phyloP scores from a whole-genome alignment of 2,113 vertebrate species.

The Sisor rabdophorus region DNA sequence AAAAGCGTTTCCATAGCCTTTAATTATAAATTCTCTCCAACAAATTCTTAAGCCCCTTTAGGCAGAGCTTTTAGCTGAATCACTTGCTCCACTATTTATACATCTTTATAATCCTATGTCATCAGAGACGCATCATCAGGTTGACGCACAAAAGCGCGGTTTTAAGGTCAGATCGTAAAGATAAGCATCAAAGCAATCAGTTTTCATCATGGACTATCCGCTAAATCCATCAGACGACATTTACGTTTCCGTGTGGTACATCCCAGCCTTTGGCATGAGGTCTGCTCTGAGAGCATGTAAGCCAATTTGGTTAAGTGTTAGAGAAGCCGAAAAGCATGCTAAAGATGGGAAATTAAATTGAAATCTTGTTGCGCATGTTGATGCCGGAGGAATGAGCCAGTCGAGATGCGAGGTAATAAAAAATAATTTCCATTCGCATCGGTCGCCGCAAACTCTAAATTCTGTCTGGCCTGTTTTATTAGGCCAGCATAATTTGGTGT shows the following conservation, averaged over 20 bases:
- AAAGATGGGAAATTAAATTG: slow-evolving; percentile 44
- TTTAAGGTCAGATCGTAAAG: slow-evolving; percentile 10
- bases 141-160: background rate
- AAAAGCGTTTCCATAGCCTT: background rate
- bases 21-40: slow-evolving; percentile 18
- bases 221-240: slow-evolving; percentile 8
- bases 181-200: slow-evolving; percentile 25
- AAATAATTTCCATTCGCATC: background rate
- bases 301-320: background rate
- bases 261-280: slow-evolving; percentile 15
- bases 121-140: background rate
- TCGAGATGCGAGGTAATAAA: slow-evolving; percentile 33
- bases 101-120: slow-evolving; percentile 32
- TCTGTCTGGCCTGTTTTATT: slow-evolving; percentile 25
- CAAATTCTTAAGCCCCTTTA: slow-evolving; percentile 58
- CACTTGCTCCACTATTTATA: slow-evolving; percentile 55
- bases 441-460: background rate
- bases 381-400: background rate
- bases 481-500: slow-evolving; percentile 50
- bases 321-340: slow-evolving; percentile 32
- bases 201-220: background rate
- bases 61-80: slow-evolving; percentile 53
- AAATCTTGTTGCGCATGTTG: slow-evolving; percentile 5
- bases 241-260: background rate
- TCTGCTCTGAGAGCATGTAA: background rate